These are phyloP conservation scores for Apamea sordens DNA, from an alignment of 2,888 invertebrate genomes.

Conservation along the genomic window DNA sequence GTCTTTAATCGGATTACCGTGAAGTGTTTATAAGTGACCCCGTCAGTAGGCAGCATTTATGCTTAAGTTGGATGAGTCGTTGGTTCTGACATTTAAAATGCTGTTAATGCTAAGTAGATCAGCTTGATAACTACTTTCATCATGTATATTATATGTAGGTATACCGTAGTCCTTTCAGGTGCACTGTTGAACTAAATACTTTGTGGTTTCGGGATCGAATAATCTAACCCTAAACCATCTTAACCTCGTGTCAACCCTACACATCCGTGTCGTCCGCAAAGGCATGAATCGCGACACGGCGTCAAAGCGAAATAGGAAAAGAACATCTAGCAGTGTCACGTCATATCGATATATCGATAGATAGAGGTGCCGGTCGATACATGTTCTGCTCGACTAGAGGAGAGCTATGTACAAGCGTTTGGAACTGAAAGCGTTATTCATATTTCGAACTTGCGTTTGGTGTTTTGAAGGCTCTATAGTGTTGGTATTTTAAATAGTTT, in stretches of 20 bases:
- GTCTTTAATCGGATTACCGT: slow-evolving; percentile 26
- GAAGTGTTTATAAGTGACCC: background rate
- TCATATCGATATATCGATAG: slow-evolving; percentile 56
- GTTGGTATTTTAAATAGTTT: slow-evolving; percentile 39
- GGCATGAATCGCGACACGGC: slow-evolving; percentile 68
- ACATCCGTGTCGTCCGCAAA: slow-evolving; percentile 58
- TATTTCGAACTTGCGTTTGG: slow-evolving; percentile 45
- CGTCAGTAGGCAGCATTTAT: background rate
- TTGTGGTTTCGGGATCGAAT: background rate
- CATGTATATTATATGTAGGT: background rate
- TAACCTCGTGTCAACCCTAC: slow-evolving; percentile 65
- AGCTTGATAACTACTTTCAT: background rate
- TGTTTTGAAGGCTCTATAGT: slow-evolving; percentile 27
- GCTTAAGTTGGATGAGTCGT: background rate
- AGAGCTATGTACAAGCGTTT: slow-evolving; percentile 51
- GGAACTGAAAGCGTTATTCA: slow-evolving; percentile 54
- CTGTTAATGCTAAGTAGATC: background rate
- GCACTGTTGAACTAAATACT: background rate
- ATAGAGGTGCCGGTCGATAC: slow-evolving; percentile 54
- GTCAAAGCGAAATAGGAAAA: slow-evolving; percentile 75
- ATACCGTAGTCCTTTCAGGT: background rate
- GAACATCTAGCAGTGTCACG: slow-evolving; percentile 66
- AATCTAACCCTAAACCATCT: background rate
- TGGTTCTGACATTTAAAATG: background rate
- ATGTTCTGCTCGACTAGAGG: slow-evolving; percentile 54